Percentiles rank a stretch among this genome's conserved stretches.
These are phyloP conservation scores for Fissipunctia ypsillon DNA, from an alignment of 2,888 invertebrate species.

Conservation along the genomic window DNA sequence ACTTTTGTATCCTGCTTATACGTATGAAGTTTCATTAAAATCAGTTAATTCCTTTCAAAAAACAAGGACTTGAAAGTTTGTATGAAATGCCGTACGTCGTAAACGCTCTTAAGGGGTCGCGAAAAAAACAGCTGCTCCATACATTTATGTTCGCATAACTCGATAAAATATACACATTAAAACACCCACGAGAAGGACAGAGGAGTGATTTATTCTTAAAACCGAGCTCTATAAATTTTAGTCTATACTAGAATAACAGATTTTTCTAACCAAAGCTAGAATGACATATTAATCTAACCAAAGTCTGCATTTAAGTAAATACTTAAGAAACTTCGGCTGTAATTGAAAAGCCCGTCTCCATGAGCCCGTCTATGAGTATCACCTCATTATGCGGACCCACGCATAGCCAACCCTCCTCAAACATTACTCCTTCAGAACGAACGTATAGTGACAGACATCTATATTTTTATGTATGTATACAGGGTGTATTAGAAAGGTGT, in stretches of 20 bases:
- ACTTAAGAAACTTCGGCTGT: conserved; percentile 6
- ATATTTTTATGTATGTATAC: not conserved
- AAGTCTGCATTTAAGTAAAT: conserved; percentile 1
- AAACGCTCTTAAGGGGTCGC: no score
- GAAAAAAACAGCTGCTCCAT: no score
- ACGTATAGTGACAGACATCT: conserved; percentile 11
- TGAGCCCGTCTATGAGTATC: conserved; percentile 6
- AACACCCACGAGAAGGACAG: no score
- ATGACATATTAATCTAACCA: not conserved
- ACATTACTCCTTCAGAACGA: conserved; percentile 36
- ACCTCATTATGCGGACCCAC: conserved; percentile 60
- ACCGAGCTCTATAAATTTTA: not conserved
- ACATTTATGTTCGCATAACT: no score
- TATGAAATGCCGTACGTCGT: no score
- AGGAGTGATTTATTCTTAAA: not conserved
- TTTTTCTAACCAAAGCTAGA: no score
- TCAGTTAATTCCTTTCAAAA: no score
- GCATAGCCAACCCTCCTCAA: conserved; percentile 43
- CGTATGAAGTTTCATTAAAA: no score
- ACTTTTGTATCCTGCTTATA: no score
- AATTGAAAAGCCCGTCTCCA: conserved; percentile 17
- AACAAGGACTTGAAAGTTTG: no score
- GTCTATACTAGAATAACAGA: not conserved
- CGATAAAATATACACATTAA: no score
- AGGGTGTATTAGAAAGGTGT: no score